Percentiles rank a stretch among this genome's conserved stretches.
phyloP scores from a whole-genome alignment of 2,888 invertebrate species.

The Cataglyphis livida region DNA sequence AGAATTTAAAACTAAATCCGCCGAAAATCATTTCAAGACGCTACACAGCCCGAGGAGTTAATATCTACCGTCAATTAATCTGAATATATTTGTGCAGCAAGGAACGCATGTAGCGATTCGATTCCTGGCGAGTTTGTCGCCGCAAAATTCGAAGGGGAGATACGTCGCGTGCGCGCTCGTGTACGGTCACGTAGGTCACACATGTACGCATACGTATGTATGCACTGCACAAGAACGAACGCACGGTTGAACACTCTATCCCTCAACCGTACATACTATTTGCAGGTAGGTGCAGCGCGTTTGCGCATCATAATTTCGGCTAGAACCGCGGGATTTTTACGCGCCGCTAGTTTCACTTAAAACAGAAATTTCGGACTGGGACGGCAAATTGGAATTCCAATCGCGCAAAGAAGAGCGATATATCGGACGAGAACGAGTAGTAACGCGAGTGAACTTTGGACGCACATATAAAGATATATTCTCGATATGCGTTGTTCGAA shows the following conservation, averaged over 20 bases:
- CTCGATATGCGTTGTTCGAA: background rate
- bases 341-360: conserved; percentile 42
- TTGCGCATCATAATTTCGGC: conserved; percentile 34
- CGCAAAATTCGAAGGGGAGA: conserved; percentile 15
- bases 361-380: conserved; percentile 28
- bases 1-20: background rate
- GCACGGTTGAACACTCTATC: background rate
- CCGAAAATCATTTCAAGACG: conserved; percentile 2
- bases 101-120: background rate
- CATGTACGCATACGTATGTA: background rate
- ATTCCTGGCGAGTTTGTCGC: background rate
- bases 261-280: background rate
- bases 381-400: conserved; percentile 49
- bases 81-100: background rate
- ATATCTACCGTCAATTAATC: conserved; percentile 12
- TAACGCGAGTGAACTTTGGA: conserved; percentile 26
- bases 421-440: background rate
- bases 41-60: background rate
- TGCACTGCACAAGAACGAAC: conserved; percentile 15
- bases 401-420: conserved; percentile 24
- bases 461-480: background rate
- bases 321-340: conserved; percentile 24
- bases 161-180: background rate
- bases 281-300: conserved; percentile 17
- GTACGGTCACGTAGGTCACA: background rate